A percentile compares a stretch with the other conserved stretches of the same genome.
Conservation (phyloP, 2,888 invertebrate genomes). For the Philereme transversata region DNA sequence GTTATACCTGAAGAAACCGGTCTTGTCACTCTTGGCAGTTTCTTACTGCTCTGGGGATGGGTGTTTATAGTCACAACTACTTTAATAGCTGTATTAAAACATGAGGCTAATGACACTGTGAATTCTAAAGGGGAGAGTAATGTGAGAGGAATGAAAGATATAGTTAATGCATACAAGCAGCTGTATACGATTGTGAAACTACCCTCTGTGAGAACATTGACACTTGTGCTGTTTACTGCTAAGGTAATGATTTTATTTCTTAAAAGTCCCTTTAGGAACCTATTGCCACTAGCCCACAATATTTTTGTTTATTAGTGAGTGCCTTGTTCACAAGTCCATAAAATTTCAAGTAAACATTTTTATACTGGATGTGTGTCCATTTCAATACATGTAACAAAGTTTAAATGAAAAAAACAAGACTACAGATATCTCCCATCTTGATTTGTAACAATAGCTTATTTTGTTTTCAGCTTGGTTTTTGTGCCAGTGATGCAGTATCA, state of each 20-base stretch:
- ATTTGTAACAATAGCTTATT: too few species aligned
- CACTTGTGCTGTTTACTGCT: constrained; percentile 92
- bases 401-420: too few species aligned
- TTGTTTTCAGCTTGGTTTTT: constrained; percentile 92
- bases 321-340: too few species aligned
- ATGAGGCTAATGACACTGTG: constrained; percentile 85
- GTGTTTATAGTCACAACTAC: constrained; percentile 96
- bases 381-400: too few species aligned
- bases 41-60: constrained; percentile 97
- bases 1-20: constrained; percentile 88
- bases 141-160: constrained; percentile 69
- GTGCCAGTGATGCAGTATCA: constrained; percentile 97
- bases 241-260: constrained; percentile 85
- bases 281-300: too few species aligned
- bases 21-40: constrained; percentile 89
- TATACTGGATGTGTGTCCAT: too few species aligned
- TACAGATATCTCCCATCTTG: too few species aligned
- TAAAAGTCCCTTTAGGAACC: too few species aligned
- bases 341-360: too few species aligned
- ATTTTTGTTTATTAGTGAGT: too few species aligned
- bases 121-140: constrained; percentile 50
- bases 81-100: constrained; percentile 94
- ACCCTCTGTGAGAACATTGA: constrained; percentile 91
- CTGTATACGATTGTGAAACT: constrained; percentile 92
- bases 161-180: constrained; percentile 90